A percentile compares a stretch with the other conserved stretches of the same genome.
Evolutionary conservation across 2,888 invertebrate species (phyloP).

Genomic region (Drosophila kuntzei): DNA sequence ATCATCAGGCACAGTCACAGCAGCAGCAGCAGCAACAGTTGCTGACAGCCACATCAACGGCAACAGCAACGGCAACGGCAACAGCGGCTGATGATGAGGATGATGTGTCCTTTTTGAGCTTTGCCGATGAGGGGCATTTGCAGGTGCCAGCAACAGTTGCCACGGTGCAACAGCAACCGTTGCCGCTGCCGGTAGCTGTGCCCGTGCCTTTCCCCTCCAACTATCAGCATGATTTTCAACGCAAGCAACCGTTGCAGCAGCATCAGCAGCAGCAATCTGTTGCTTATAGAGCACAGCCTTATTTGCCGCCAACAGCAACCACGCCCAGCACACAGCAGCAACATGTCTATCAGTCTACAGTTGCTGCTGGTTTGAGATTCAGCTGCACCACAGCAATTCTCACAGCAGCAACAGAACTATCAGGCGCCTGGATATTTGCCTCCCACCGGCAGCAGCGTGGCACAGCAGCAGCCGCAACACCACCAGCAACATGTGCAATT

Average conservation of each 20-base stretch:
- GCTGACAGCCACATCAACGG: conserved; percentile 6
- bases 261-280: conserved; percentile 10
- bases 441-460: conserved; percentile 26
- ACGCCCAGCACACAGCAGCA: conserved; percentile 35
- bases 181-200: conserved; percentile 27
- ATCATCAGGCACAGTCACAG: conserved; percentile 42
- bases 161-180: conserved; percentile 23
- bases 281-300: conserved; percentile 41
- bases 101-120: conserved; percentile 69
- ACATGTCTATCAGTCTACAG: conserved; percentile 41
- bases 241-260: conserved; percentile 30
- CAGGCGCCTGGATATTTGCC: conserved; percentile 53
- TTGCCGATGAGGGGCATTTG: conserved; percentile 46
- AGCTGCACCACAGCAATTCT: conserved; percentile 40
- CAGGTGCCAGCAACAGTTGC: conserved; percentile 24
- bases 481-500: conserved; percentile 27
- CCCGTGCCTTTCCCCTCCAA: conserved; percentile 75
- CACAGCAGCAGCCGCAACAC: conserved; percentile 14
- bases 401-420: conserved; percentile 29
- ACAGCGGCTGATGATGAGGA: conserved; percentile 55
- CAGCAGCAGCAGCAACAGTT: conserved; percentile 27
- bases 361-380: conserved; percentile 22
- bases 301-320: conserved; percentile 58
- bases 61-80: conserved; percentile 23
- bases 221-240: conserved; percentile 70